Base-by-base conservation (phyloP, 2,113 vertebrate species). In the Arothron firmamentum region DNA sequence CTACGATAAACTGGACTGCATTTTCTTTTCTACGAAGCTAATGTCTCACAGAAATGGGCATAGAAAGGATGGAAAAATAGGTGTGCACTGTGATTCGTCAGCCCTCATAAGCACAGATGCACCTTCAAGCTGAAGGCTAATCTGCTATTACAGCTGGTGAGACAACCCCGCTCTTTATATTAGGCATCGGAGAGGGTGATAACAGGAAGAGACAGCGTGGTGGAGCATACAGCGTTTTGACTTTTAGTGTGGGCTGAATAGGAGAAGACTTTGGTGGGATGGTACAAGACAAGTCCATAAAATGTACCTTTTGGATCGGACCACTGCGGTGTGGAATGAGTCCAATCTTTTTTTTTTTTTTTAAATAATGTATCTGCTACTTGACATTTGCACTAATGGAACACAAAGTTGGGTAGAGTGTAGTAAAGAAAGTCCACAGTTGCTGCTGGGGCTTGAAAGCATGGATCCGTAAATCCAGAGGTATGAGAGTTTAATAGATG, bases 101-200 rank as follows among this genome's bases (percentile, higher is more conserved):
- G 34, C 34, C 34, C 34, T 38, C 34, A 38, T 38, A 38, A 38
- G 31, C 59, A 49, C 28, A 45, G 12, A 50, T 25, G 28, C 3
- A 63, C 47, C 48, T 10, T 58, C 54, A 59, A 46, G 66, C 56
- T 46, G 75, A 82, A 84, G 80, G 79, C 79, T 71, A 68, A 68
- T 28, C 67, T 59, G 67, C 67, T 78, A 59, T 72, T 72, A 70
- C 56, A 59, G 77, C 74, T 74, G 78, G 79, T 75, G 78, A 70
- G 79, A 69, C 72, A 81, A 59, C 58, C 61, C 61, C 74, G 69
- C 54, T 51, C 69, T 77, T 81, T 84, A 73, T 62, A 83, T 77
- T 65, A 62, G 70, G 65, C 70, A 52, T 56, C 59, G 42, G 12
- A 49, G 63, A 58, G 59, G 25, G 70, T 56, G 64, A 72, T 70